These are phyloP conservation scores for Sepioteuthis lessoniana DNA, from an alignment of 2,888 invertebrate genomes.

Conservation along the genomic window DNA sequence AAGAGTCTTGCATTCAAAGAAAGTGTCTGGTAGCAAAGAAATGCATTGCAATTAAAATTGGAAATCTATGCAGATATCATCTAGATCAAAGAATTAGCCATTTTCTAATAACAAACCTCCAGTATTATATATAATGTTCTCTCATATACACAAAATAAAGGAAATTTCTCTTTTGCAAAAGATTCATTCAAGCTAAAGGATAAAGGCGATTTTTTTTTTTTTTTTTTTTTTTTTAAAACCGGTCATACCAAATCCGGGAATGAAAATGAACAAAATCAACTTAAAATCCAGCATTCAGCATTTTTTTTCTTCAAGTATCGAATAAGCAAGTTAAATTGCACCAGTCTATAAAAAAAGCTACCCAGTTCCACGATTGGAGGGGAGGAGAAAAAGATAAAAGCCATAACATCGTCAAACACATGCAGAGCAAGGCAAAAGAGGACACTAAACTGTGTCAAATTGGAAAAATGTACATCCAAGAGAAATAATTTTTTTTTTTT, in stretches of 20 bases:
- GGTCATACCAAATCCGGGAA: background rate
- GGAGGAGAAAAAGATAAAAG: background rate
- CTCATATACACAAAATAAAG: background rate
- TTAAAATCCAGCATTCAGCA: background rate
- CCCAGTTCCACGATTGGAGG: too few species aligned
- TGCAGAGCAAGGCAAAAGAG: background rate
- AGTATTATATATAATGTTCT: background rate
- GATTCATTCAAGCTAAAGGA: background rate
- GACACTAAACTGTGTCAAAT: background rate
- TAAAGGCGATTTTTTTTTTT: background rate
- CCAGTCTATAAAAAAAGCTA: background rate
- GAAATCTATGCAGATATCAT: background rate
- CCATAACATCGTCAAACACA: background rate
- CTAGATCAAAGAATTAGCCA: background rate
- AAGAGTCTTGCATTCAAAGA: too few species aligned
- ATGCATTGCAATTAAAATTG: too few species aligned
- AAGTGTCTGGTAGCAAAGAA: too few species aligned
- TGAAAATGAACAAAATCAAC: background rate
- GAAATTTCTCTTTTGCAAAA: too few species aligned
- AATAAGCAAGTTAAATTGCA: constrained; percentile 34
- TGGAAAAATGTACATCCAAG: background rate
- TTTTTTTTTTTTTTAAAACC: too few species aligned
- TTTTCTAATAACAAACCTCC: background rate
- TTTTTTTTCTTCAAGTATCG: background rate
- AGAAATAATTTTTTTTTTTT: too few species aligned